These are phyloP conservation scores for Netelia virgata DNA, from an alignment of 2,888 invertebrate genomes.

Conservation along the genomic window DNA sequence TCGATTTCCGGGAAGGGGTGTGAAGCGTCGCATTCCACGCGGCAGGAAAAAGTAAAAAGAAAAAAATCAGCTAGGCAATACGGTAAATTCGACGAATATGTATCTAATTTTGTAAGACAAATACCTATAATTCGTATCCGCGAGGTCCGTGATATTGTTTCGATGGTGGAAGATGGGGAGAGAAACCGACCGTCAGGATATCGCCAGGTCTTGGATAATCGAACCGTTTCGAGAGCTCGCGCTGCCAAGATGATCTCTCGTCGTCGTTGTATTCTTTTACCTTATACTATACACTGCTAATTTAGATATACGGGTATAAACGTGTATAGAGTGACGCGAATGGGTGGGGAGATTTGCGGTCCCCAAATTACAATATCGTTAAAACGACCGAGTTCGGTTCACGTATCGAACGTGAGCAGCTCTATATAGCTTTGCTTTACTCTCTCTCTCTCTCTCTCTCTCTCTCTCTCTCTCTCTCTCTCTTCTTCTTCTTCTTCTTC, in stretches of 20 bases:
- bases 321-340: constrained; percentile 74
- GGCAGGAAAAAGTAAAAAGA: background rate
- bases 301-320: constrained; percentile 35
- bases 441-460: constrained; percentile 36
- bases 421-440: constrained; percentile 43
- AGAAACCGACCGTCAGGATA: constrained; percentile 59
- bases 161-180: constrained; percentile 61
- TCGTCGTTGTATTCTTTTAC: constrained; percentile 41
- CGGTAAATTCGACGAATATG: constrained; percentile 74
- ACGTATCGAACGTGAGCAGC: constrained; percentile 69
- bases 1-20: constrained; percentile 3
- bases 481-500: background rate
- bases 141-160: constrained; percentile 74
- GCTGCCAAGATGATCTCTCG: constrained; percentile 77
- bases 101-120: constrained; percentile 72
- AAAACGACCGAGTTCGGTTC: constrained; percentile 74
- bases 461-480: constrained; percentile 24
- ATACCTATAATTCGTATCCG: constrained; percentile 77
- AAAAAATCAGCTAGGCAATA: constrained; percentile 62
- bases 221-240: constrained; percentile 67
- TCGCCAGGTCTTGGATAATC: constrained; percentile 54
- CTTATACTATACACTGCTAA: constrained; percentile 28
- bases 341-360: constrained; percentile 75
- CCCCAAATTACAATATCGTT: constrained; percentile 82
- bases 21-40: background rate